Percentiles rank a stretch among this genome's conserved stretches.
Conservation (phyloP, 2,113 vertebrate species). For the Forbesichthys agassizii region DNA sequence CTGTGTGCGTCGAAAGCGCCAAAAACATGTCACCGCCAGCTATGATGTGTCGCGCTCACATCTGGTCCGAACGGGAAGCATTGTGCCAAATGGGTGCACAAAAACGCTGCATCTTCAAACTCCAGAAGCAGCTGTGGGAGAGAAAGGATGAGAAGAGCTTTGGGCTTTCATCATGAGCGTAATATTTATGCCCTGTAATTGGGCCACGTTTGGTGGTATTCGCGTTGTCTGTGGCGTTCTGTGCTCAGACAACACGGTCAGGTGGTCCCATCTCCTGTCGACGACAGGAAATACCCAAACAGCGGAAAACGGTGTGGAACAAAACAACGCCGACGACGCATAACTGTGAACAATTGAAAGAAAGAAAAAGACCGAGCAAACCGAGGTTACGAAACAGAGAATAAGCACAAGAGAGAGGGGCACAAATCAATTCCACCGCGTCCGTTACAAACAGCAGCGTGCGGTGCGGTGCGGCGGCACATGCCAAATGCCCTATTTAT, state of each 20-base stretch:
- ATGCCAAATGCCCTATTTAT: constrained; percentile 66
- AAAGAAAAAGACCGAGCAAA: constrained; percentile 47
- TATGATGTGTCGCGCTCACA: constrained; percentile 39
- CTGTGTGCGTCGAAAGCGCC: constrained; percentile 38
- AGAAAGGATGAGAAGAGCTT: constrained; percentile 24
- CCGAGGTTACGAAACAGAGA: constrained; percentile 58
- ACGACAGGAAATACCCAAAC: constrained; percentile 34
- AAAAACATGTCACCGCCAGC: constrained; percentile 29
- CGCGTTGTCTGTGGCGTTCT: constrained; percentile 9
- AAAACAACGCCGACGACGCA: constrained; percentile 46
- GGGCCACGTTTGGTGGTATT: constrained; percentile 29
- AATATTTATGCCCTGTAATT: constrained; percentile 50
- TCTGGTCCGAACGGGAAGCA: constrained; percentile 51
- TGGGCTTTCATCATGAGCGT: constrained; percentile 16
- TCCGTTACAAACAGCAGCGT: constrained; percentile 50
- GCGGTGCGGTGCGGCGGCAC: constrained; percentile 52
- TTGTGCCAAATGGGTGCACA: constrained; percentile 53
- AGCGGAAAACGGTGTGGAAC: constrained; percentile 33
- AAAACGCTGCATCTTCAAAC: constrained; percentile 41
- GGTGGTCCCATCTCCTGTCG: no score
- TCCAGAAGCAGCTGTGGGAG: constrained; percentile 17
- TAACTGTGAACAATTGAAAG: constrained; percentile 51
- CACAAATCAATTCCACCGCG: constrained; percentile 61
- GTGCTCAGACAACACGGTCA: no score
- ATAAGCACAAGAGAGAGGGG: constrained; percentile 47